phyloP scores from a whole-genome alignment of 2,888 invertebrate species.

The Schizaphis graminum region DNA sequence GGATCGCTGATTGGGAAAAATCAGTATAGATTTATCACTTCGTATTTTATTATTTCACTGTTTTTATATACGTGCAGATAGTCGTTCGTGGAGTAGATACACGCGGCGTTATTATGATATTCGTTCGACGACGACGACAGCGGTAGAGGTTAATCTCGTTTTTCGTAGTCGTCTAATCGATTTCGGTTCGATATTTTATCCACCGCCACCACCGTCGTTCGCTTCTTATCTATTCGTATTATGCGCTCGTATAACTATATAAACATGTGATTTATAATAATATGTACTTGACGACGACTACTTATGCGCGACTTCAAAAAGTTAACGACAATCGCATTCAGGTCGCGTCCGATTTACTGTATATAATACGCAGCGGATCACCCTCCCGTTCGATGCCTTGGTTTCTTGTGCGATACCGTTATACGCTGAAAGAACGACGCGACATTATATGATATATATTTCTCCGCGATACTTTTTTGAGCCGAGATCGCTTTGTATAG shows the following conservation, averaged over 20 bases:
- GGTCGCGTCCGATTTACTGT: constrained; percentile 6
- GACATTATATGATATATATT: not conserved
- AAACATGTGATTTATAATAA: not conserved
- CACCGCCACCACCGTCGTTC: not conserved
- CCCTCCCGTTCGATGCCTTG: not conserved
- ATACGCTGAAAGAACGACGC: not conserved
- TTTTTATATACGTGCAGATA: not conserved
- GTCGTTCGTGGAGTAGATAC: not conserved
- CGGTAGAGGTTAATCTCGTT: not conserved
- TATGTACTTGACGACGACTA: not conserved
- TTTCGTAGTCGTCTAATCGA: not conserved
- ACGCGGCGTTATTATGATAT: not conserved
- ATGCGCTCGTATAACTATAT: not conserved
- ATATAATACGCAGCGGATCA: not conserved
- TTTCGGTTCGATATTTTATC: not conserved
- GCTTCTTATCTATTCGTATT: not conserved
- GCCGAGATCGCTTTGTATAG: not conserved
- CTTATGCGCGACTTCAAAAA: not conserved
- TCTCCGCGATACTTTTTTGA: not conserved
- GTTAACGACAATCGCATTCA: not conserved
- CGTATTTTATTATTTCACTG: not conserved
- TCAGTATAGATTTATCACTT: no score
- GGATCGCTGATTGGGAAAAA: no score
- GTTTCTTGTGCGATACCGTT: not conserved
- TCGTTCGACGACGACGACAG: not conserved